These are phyloP conservation scores for Rotaria socialis DNA, from an alignment of 2,888 invertebrate species.

Conservation along the genomic window DNA sequence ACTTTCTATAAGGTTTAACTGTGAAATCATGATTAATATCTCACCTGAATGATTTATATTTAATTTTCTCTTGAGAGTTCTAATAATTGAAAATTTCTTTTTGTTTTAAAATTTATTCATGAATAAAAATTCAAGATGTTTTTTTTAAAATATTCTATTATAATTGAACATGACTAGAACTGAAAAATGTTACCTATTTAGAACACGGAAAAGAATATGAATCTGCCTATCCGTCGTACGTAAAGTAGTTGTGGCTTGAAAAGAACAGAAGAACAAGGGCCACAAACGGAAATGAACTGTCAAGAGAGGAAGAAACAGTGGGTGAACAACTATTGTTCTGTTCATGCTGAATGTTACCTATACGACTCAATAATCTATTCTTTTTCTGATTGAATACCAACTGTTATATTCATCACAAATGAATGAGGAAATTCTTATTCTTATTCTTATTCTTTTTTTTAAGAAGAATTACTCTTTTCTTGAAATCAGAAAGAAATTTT, in stretches of 20 bases:
- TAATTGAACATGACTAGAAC: not conserved
- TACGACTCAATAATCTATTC: constrained; percentile 10
- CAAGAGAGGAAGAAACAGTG: not conserved
- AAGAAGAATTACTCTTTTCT: not conserved
- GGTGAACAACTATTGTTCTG: not conserved
- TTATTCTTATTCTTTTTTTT: too few species aligned
- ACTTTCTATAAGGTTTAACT: too few species aligned
- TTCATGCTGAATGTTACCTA: constrained; percentile 7
- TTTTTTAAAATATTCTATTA: not conserved
- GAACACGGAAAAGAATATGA: not conserved
- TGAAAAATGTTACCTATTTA: not conserved
- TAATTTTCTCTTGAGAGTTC: not conserved
- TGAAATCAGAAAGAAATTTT: not conserved
- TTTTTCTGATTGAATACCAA: not conserved
- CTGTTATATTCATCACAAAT: not conserved
- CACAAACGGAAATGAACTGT: constrained; percentile 16
- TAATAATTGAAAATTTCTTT: not conserved
- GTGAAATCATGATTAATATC: not conserved
- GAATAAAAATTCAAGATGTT: not conserved
- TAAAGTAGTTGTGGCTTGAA: not conserved
- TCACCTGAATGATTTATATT: not conserved
- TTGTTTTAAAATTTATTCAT: not conserved
- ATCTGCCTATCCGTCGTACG: not conserved
- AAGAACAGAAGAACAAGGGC: not conserved
- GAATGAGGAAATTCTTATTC: not conserved